Evolutionary conservation across 1,140 invertebrate species (phyloP), one percentile per base, ranked within the genome.

Genomic region (Mactra quadrangularis): DNA sequence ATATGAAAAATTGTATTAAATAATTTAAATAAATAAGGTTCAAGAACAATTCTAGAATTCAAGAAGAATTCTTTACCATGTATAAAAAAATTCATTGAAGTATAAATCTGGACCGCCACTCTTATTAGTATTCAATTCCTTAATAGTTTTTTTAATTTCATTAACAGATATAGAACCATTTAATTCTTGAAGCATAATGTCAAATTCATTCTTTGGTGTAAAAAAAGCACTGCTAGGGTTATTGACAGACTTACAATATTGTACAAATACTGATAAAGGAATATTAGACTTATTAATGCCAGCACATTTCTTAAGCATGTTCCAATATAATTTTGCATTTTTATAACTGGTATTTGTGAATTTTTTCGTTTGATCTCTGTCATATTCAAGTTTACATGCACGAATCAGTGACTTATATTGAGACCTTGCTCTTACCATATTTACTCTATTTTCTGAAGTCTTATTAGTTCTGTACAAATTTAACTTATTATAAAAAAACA

Each of bases 271-370:
- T 22, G 1, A 38, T 1, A 50, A 2, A 25, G 27, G 1, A 7
- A 70, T 70, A 50, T 70, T 70, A 45, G 66, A 50, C 1, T 47
- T 11, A 2, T 7, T 29, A 27, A 74, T 13, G 13, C 31, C n/a
- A 15, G 52, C 50, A 38, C 2, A 7, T 13, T 38, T n/a, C 38
- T 74, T 74, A 3, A 74, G 33, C 52, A 74, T 19, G 4, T 57
- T 74, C 70, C 70, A 74, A 33, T 74, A 75, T 60, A 75, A 75
- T 38, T 75, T 59, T 13, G 72, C 72, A 62, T 76, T 76, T 60
- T 62, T 60, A n/a, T 38, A 41, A 41, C 55, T 77, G 19, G 55
- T 35, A 22, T 57, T 25, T n/a, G 11, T n/a, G 22, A 77, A 31
- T 62, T 62, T 50, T 0, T 13, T 0, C 64, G 59, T 62, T 33